Conservation (phyloP, 2,113 vertebrate species). For the Nipponia nippon region DNA sequence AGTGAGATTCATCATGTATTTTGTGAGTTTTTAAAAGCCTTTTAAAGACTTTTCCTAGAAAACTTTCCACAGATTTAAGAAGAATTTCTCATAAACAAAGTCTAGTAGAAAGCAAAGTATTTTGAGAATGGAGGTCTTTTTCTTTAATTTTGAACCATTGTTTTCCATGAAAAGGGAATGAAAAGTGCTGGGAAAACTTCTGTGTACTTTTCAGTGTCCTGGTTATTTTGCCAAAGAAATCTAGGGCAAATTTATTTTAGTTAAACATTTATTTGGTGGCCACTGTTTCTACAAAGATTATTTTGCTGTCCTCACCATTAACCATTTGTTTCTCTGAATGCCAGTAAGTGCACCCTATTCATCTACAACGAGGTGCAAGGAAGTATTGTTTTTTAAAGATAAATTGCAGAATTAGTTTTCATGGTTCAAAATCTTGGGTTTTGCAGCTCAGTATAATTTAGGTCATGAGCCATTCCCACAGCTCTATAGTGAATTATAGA, state of each 20-base stretch:
- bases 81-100: not conserved
- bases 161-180: not conserved
- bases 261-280: conserved; percentile 51
- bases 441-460: not conserved
- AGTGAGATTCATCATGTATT: not conserved
- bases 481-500: not conserved
- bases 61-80: not conserved
- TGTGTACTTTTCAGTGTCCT: conserved; percentile 47
- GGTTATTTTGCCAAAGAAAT: conserved; percentile 50
- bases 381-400: not conserved
- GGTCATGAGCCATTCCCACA: not conserved
- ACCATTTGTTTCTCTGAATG: conserved; percentile 40
- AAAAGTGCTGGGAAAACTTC: conserved; percentile 22
- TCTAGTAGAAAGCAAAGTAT: not conserved
- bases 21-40: not conserved
- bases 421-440: not conserved
- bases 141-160: not conserved
- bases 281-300: conserved; percentile 34
- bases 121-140: not conserved
- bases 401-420: not conserved
- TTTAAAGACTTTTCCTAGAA: not conserved
- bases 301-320: conserved; percentile 20
- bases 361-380: not conserved
- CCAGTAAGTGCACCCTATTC: not conserved
- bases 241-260: conserved; percentile 67